Conservation (phyloP, 1,140 invertebrate species). For the Arctopsyche grandis region DNA sequence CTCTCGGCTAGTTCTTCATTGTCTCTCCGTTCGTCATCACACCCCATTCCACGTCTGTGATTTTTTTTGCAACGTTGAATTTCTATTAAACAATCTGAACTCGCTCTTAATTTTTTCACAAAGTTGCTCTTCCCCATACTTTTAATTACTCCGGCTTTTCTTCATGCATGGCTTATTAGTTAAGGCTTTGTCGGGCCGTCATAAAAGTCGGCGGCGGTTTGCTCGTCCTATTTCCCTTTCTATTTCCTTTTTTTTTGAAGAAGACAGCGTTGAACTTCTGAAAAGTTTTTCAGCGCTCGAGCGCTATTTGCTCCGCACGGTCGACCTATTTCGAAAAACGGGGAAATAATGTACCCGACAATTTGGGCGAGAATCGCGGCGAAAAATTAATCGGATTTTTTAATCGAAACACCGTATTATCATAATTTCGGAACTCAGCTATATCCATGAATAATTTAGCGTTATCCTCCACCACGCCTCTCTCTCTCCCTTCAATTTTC, state of each 20-base stretch:
- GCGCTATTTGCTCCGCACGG: constrained; percentile 35
- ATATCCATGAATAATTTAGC: constrained; percentile 35
- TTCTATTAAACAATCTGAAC: constrained; percentile 44
- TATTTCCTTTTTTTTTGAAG: not conserved
- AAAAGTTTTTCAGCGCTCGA: constrained; percentile 25
- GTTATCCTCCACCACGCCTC: not conserved
- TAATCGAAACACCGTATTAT: constrained; percentile 33
- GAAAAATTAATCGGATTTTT: constrained; percentile 37
- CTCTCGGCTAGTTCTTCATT: constrained; percentile 4
- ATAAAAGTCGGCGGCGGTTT: constrained; percentile 43
- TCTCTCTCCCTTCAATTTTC: not conserved
- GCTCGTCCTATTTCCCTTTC: constrained; percentile 27
- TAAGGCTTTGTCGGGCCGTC: constrained; percentile 48
- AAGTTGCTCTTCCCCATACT: constrained; percentile 50
- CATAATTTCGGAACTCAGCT: constrained; percentile 23
- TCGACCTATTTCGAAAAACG: constrained; percentile 40
- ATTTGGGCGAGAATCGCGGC: constrained; percentile 32
- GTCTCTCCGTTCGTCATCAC: not conserved
- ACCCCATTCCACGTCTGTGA: not conserved
- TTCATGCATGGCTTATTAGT: constrained; percentile 55
- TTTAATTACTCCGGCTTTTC: constrained; percentile 53
- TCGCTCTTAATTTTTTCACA: constrained; percentile 50
- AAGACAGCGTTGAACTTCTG: not conserved
- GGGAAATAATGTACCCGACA: constrained; percentile 28
- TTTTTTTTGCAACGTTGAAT: constrained; percentile 17